These are phyloP conservation scores for Anodontia alba DNA, from an alignment of 2,888 invertebrate genomes.

Conservation along the genomic window DNA sequence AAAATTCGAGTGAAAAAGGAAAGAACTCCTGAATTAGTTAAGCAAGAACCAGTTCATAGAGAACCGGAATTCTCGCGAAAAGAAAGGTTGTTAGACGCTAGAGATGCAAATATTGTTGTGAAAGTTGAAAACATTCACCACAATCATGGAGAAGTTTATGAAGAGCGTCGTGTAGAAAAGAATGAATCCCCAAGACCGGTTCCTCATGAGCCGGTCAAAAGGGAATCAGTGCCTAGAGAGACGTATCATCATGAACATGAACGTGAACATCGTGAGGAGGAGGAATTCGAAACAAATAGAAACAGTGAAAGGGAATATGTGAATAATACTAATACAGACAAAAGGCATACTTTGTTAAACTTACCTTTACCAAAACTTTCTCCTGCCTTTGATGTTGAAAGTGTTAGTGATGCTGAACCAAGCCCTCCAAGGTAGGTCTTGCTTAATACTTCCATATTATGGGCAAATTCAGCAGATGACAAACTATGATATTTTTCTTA, in stretches of 20 bases:
- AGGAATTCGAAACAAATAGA: neutral
- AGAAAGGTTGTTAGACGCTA: constrained; percentile 58
- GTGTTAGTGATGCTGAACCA: constrained; percentile 53
- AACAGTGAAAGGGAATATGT: neutral
- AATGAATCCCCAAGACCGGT: constrained; percentile 23
- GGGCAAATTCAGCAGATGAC: no score
- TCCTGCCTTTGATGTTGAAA: constrained; percentile 83
- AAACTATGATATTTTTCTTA: no score
- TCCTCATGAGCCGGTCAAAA: neutral
- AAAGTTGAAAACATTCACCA: constrained; percentile 72
- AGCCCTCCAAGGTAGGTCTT: constrained; percentile 70
- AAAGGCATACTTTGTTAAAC: neutral
- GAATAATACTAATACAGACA: neutral
- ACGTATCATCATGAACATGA: constrained; percentile 14
- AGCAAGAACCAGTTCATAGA: constrained; percentile 31
- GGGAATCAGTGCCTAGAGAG: neutral
- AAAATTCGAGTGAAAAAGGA: constrained; percentile 54
- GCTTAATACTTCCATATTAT: no score
- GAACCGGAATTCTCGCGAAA: constrained; percentile 60
- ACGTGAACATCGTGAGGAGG: neutral
- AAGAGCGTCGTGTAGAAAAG: constrained; percentile 30
- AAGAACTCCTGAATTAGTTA: constrained; percentile 39
- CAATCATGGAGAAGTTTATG: constrained; percentile 36
- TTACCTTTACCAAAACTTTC: constrained; percentile 94
- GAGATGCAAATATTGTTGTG: constrained; percentile 71